Conservation (phyloP, 2,113 vertebrate species). For the Zosterops lateralis region DNA sequence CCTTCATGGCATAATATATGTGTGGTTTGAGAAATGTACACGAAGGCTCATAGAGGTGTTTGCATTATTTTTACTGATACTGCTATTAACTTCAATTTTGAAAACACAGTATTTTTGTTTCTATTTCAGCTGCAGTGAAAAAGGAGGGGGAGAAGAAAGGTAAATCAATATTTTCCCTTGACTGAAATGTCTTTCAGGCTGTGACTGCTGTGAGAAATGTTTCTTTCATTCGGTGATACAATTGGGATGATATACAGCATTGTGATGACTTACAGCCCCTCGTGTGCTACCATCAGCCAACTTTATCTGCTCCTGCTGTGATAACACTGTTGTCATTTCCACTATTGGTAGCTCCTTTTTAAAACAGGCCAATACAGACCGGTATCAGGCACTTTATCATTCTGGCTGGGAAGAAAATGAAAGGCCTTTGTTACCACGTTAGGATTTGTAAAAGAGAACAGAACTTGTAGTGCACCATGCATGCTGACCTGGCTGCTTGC, state of each 20-base stretch:
- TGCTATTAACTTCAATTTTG: not conserved
- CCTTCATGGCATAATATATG: not conserved
- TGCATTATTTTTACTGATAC: not conserved
- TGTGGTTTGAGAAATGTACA: not conserved
- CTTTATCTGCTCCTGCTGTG: slow-evolving; percentile 9
- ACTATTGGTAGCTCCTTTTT: not conserved
- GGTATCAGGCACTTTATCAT: not conserved
- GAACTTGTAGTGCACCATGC: not conserved
- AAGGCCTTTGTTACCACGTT: not conserved
- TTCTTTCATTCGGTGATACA: not conserved
- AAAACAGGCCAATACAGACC: not conserved
- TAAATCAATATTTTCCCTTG: slow-evolving; percentile 45
- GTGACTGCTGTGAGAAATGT: slow-evolving; percentile 14
- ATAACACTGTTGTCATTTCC: slow-evolving; percentile 35
- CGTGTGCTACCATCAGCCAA: not conserved
- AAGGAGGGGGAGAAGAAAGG: slow-evolving; percentile 61
- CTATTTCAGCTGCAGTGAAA: slow-evolving; percentile 42
- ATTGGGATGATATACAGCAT: not conserved
- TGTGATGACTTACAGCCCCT: not conserved
- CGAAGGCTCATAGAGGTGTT: not conserved
- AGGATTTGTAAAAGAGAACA: slow-evolving; percentile 20
- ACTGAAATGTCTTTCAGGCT: slow-evolving; percentile 25
- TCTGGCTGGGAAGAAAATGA: not conserved
- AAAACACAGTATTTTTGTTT: slow-evolving; percentile 6
- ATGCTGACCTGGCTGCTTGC: slow-evolving; percentile 3